Evolutionary conservation across 2,888 invertebrate species (phyloP).

Genomic region (Pristionchus exspectatus): DNA sequence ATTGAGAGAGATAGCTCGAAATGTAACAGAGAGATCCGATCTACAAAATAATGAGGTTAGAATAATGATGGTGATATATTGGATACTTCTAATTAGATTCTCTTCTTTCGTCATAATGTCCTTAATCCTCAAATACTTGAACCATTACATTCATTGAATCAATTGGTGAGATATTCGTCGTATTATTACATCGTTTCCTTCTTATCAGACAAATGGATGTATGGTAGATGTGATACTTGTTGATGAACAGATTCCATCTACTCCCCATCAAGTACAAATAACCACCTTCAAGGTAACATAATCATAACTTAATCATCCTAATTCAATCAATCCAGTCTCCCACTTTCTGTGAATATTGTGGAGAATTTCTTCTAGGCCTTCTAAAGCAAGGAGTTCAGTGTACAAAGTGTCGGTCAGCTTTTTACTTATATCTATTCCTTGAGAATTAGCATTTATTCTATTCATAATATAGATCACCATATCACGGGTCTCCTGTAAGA

Average conservation of each 20-base stretch:
- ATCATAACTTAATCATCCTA: background rate
- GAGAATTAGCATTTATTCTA: too few species aligned
- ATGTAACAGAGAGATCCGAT: background rate
- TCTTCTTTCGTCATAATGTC: conserved; percentile 32
- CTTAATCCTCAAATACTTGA: conserved; percentile 36
- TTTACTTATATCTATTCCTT: background rate
- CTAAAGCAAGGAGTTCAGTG: conserved; percentile 62
- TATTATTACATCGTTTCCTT: too few species aligned
- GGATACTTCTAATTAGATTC: background rate
- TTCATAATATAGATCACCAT: too few species aligned
- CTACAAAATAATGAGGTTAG: background rate
- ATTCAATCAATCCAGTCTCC: conserved; percentile 60
- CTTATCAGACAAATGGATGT: conserved; percentile 39
- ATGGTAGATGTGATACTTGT: conserved; percentile 37
- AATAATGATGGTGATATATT: background rate
- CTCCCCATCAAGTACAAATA: conserved; percentile 3
- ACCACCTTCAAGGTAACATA: conserved; percentile 1
- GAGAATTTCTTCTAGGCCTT: conserved; percentile 78
- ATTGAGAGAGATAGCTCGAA: background rate
- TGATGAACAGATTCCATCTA: conserved; percentile 15
- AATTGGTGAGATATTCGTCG: background rate
- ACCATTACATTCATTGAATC: background rate
- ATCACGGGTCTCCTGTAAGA: too few species aligned
- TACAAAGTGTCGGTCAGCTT: conserved; percentile 31
- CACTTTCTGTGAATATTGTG: conserved; percentile 79